Base-by-base conservation (phyloP, 1,140 invertebrate species). In the Nasonia longicornis region DNA sequence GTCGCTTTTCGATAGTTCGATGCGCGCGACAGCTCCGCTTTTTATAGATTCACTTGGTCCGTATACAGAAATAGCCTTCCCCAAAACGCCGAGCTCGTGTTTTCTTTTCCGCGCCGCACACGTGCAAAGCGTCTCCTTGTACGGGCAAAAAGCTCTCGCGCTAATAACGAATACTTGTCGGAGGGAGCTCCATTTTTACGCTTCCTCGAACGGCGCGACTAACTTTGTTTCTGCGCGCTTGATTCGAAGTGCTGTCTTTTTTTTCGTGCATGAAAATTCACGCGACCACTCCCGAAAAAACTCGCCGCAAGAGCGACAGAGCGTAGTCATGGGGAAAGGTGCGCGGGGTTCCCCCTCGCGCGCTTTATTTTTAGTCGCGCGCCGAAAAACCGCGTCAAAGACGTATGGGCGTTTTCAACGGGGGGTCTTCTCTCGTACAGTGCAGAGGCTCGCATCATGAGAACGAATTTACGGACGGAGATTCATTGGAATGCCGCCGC, bases 361-460 rank as follows among this genome's bases (percentile, higher is more conserved):
- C 35, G 66, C 42, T 69, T 69, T 77, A 77, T 77, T 77, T 77
- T 77, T 77, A 69, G 74, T 48, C 2, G 31, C 26, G n/a, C 11
- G n/a, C 31, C 29, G 64, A 67, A 67, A 67, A 67, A 67, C 22
- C 26, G 10, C 64, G 64, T 67, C 64, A 16, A 26, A 26, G 64
- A 67, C 64, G 29, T 26, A 26, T 67, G 64, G 64, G 64, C 29
- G 22, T 67, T 31, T 67, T 26, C 64, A 11, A 16, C 22, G 64
- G 64, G 64, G 64, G 26, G 64, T 67, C 64, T 16, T 58, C 52
- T 58, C 52, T n/a, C n/a, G 16, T 58, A 67, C 8, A 31, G 64
- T 67, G 6, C 52, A 58, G 52, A 58, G 20, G 16, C 52, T 7
- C 26, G 26, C 26, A 2, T 26, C 16, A n/a, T 3, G 20, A 58